phyloP scores from a whole-genome alignment of 2,888 invertebrate species.

The Brachylomia viminalis region DNA sequence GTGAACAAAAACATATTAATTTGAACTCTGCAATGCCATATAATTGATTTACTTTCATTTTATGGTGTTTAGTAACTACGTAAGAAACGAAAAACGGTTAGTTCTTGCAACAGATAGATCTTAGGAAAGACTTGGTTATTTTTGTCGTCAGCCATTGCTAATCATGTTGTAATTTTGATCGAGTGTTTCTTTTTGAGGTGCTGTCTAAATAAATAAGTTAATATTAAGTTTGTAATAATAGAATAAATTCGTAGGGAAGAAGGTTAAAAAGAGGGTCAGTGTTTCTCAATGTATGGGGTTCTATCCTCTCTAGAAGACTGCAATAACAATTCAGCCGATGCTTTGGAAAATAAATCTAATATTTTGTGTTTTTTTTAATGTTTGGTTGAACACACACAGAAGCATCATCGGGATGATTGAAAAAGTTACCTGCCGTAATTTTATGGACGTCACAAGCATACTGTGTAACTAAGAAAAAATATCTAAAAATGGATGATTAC shows the following conservation, averaged over 20 bases:
- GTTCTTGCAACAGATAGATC: constrained; percentile 59
- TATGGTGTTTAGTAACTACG: constrained; percentile 62
- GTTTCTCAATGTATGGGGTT: constrained; percentile 8
- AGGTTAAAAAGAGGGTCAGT: not conserved
- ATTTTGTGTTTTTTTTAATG: not conserved
- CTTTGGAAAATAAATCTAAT: too few relatives aligned
- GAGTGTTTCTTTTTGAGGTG: constrained; percentile 36
- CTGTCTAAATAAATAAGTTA: not conserved
- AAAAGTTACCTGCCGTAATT: not conserved
- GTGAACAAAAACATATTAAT: constrained; percentile 52
- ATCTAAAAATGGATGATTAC: constrained; percentile 9
- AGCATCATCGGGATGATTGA: not conserved
- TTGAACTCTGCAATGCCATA: constrained; percentile 52
- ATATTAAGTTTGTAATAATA: not conserved
- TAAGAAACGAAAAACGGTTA: constrained; percentile 54
- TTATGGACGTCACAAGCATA: not conserved
- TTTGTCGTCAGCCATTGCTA: constrained; percentile 54
- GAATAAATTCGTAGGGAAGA: not conserved
- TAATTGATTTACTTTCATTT: constrained; percentile 65
- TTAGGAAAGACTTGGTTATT: constrained; percentile 60
- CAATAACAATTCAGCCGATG: not conserved
- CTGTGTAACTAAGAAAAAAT: not conserved
- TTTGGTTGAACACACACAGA: not conserved
- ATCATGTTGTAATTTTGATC: constrained; percentile 61
- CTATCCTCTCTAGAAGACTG: not conserved